phyloP scores from a whole-genome alignment of 2,888 invertebrate species.

The Ichneumoninae sp. region DNA sequence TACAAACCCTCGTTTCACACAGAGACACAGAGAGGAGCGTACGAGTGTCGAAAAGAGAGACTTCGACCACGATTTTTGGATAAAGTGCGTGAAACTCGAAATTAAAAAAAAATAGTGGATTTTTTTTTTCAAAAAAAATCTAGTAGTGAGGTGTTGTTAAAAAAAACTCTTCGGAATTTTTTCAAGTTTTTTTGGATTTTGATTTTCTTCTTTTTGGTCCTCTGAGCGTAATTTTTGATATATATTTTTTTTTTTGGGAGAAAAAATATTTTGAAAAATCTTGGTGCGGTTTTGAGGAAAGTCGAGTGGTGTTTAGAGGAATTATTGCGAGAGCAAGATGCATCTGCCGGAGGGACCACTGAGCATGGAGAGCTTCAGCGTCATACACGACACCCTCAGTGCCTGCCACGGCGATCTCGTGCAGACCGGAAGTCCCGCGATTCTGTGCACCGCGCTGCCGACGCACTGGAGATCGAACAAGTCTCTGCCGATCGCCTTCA shows the following conservation, averaged over 20 bases:
- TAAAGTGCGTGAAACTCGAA: conserved; percentile 49
- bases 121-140: neutral
- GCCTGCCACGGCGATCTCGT: conserved; percentile 97
- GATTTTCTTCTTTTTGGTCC: neutral
- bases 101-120: conserved; percentile 8
- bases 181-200: neutral
- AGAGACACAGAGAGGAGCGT: neutral
- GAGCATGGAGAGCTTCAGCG: conserved; percentile 91
- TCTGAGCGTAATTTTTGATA: neutral
- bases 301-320: neutral
- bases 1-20: neutral
- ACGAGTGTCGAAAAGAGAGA: neutral
- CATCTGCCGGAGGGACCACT: conserved; percentile 89
- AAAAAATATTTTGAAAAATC: neutral
- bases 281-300: neutral
- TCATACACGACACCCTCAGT: conserved; percentile 91
- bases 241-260: neutral
- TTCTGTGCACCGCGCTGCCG: conserved; percentile 97
- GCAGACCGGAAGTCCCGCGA: conserved; percentile 97
- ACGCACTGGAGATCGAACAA: conserved; percentile 99
- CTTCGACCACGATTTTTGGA: conserved; percentile 43
- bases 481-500: conserved; percentile 97
- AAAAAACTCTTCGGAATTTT: neutral
- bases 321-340: conserved; percentile 84
- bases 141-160: neutral